Base-by-base conservation (phyloP, 1,140 invertebrate species). In the Sitobion miscanthi region DNA sequence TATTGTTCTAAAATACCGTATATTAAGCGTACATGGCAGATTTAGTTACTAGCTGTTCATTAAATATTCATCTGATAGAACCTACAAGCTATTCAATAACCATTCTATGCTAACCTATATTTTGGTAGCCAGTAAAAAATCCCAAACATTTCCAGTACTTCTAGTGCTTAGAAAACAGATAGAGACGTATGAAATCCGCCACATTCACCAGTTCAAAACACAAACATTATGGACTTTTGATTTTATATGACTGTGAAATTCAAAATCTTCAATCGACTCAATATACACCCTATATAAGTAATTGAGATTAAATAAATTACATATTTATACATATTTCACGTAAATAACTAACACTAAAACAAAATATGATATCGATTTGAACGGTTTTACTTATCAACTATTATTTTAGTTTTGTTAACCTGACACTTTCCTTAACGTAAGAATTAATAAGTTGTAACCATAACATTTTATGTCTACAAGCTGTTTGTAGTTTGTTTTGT, bases 381-480 rank as follows among this genome's bases (percentile, higher is more conserved):
- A 69, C 4, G 20, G n/a, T 69, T 30, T n/a, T 69, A 69, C 30
- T 69, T 69, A 14, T 30, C 8, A n/a, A 69, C 11, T n/a, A 69
- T 14, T n/a, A 77, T 77, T 77, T 77, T 77, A 77, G 62, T 77
- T 5, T 62, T n/a, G 62, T 77, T n/a, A n/a, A 30, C 62, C n/a
- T 5, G 62, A 69, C 11, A 69, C 14, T n/a, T n/a, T n/a, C 14
- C 62, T 25, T 0, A 62, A 62, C 57, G 20, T 23, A 82, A 47
- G 7, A 87, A 49, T 30, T 30, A 21, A n/a, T n/a, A 20, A 3
- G 30, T 20, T n/a, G 47, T 87, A 87, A 87, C 85, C 25, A 87
- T 49, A 87, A 49, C 47, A n/a, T 21, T 87, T 87, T 87, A 87
- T 87, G 30, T n/a, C n/a, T 87, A 30, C 86, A 87, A 87, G 25